phyloP scores from a whole-genome alignment of 2,797 vertebrate species.

The Gymnopithys bicolor region DNA sequence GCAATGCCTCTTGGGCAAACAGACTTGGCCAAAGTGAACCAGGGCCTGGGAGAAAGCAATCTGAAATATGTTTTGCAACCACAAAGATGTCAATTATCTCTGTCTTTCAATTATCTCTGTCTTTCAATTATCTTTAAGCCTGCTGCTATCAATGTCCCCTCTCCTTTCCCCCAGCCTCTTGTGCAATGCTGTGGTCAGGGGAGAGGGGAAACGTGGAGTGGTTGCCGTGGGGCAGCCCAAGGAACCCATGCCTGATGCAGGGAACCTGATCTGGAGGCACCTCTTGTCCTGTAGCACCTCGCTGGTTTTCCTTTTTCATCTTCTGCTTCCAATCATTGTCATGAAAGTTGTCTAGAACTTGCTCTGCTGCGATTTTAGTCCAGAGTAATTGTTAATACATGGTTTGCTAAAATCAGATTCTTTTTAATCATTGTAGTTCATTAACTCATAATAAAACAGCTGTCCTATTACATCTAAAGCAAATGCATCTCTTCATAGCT shows the following conservation, averaged over 20 bases:
- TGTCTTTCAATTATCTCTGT: background rate
- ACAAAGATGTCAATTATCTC: background rate
- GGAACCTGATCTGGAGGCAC: background rate
- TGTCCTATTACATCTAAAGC: slow-evolving; percentile 48
- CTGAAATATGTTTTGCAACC: background rate
- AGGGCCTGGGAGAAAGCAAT: background rate
- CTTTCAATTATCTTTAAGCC: background rate
- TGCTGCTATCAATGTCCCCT: background rate
- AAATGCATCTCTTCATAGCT: background rate
- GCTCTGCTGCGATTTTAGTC: background rate
- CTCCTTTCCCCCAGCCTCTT: background rate
- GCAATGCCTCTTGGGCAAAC: background rate
- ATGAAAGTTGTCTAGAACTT: background rate
- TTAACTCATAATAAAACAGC: slow-evolving; percentile 56
- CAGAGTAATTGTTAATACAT: background rate
- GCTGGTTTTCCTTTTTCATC: background rate
- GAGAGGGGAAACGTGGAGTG: background rate
- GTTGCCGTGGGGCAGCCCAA: background rate
- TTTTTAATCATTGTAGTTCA: slow-evolving; percentile 47
- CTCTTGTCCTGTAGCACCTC: background rate
- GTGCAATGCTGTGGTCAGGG: fast-evolving
- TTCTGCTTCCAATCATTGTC: background rate
- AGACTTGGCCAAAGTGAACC: background rate
- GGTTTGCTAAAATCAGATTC: background rate
- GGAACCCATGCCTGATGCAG: background rate